Base-by-base conservation (phyloP, 2,888 invertebrate species). In the Mactromeris polynyma region DNA sequence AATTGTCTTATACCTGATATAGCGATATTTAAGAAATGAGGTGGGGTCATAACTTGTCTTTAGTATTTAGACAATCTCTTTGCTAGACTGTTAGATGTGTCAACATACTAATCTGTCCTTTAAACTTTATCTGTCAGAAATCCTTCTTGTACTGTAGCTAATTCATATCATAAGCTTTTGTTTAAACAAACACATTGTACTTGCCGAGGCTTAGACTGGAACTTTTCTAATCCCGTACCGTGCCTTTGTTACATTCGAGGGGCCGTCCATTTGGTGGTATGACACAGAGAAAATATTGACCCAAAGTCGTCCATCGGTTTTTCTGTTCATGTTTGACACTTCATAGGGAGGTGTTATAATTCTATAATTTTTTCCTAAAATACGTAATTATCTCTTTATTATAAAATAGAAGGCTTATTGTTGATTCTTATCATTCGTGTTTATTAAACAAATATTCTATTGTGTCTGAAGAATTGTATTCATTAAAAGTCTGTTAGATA, bases 171-270 rank as follows among this genome's bases (percentile, higher is more conserved):
- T 85, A 88, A 88, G 81, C 88, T 79, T 42, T 85, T 88, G 42
- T 79, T 64, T 85, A 88, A 88, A 88, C 88, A 88, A 85, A 85
- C 58, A 85, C 79, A 73, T 73, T 85, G 77, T 82, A 85, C 88
- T 83, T 6, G 26, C 36, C 33, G n/a, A 0, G 19, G 82, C 64
- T 82, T 85, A 79, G 83, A 33, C 36, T 78, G 73, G 77, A 77
- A 38, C 38, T 17, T 31, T 46, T 83, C 19, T 84, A 78, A 84
- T 77, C 84, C 78, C 7, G 46, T n/a, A 14, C 73, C 58, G 38
- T 78, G 78, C 73, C 84, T 78, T 84, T 36, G 83, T 83, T 73
- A 73, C 46, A 19, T 19, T 33, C 19, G 33, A 2, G 17, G 26
- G 38, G 19, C 54, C 79, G 26, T 79, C 38, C 36, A 51, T 84